Conservation (phyloP, 2,797 vertebrate species). For the Sebastes steindachneri region DNA sequence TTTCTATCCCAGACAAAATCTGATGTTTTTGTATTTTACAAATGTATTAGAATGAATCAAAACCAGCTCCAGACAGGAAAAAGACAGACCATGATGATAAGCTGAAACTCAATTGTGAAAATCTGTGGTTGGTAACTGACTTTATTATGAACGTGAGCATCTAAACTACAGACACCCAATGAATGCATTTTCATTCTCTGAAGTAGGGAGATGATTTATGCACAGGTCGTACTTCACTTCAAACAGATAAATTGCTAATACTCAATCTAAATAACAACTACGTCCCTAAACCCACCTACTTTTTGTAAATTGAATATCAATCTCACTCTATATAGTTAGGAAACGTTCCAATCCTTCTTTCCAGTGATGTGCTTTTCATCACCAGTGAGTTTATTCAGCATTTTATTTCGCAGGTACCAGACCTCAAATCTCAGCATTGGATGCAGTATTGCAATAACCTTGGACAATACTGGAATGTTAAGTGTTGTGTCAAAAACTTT, state of each 20-base stretch:
- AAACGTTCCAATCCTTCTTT: not conserved
- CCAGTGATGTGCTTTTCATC: not conserved
- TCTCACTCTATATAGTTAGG: not conserved
- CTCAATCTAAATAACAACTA: not conserved
- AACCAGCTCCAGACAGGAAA: not conserved
- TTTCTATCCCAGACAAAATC: not conserved
- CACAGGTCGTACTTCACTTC: not conserved
- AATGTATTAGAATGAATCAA: not conserved
- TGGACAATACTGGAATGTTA: not conserved
- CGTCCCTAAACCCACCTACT: not conserved
- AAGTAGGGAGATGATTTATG: not conserved
- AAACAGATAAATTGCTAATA: not conserved
- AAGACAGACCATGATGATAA: not conserved
- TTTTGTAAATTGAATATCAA: not conserved
- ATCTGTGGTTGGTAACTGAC: not conserved
- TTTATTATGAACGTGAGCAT: not conserved
- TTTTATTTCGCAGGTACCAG: not conserved
- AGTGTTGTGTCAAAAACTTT: not conserved
- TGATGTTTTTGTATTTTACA: not conserved
- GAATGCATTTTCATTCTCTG: not conserved
- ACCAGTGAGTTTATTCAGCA: not conserved
- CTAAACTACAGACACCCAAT: not conserved
- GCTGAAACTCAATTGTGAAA: not conserved
- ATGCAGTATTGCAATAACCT: not conserved
- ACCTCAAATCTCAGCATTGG: not conserved